phyloP scores from a whole-genome alignment of 1,140 invertebrate genomes.

The Tetramorium alpestre region DNA sequence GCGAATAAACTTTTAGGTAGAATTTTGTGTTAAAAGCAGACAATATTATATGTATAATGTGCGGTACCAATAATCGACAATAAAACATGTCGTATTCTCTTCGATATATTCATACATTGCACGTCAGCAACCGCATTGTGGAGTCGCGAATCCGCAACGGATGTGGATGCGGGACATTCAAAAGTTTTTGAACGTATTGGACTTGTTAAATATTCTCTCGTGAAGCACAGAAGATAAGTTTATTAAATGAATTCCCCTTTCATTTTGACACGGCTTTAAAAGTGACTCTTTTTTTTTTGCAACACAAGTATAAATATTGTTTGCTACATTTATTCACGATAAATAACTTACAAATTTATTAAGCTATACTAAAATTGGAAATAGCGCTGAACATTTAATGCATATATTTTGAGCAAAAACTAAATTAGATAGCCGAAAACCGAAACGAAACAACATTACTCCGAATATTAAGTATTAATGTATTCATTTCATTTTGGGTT shows the following conservation, averaged over 20 bases:
- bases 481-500: conserved; percentile 23
- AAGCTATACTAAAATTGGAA: background rate
- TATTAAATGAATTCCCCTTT: conserved; percentile 58
- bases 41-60: background rate
- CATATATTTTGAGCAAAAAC: background rate
- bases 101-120: background rate
- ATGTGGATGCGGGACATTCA: background rate
- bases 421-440: background rate
- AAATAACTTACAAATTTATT: background rate
- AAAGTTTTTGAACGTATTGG: conserved; percentile 55
- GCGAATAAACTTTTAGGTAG: background rate
- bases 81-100: background rate
- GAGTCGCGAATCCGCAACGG: background rate
- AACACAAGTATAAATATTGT: conserved; percentile 16
- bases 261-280: conserved; percentile 22
- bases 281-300: conserved; percentile 30
- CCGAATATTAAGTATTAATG: background rate
- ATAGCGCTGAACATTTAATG: background rate
- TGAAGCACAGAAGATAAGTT: conserved; percentile 50
- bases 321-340: background rate
- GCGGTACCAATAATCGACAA: background rate
- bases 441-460: background rate
- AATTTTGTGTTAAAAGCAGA: background rate
- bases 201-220: conserved; percentile 58
- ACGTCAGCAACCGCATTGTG: background rate